Percentiles rank a stretch among this genome's conserved stretches.
These are phyloP conservation scores for Trematocara stigmaticum DNA, from an alignment of 2,113 vertebrate species.

Conservation along the genomic window DNA sequence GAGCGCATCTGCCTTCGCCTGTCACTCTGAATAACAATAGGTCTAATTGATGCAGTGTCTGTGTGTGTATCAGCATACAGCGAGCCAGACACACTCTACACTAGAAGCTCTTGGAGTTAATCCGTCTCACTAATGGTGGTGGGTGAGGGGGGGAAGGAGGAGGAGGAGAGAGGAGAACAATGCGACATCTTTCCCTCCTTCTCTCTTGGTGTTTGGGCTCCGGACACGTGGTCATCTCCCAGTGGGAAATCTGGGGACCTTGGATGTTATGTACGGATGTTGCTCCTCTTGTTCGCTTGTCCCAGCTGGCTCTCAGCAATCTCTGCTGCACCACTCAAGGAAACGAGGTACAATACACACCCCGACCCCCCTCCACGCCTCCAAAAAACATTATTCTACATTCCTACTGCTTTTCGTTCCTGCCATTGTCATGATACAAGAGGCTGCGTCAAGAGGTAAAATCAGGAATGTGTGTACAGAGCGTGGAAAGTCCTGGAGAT, in stretches of 20 bases:
- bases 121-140: conserved; percentile 50
- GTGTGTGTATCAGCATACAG: conserved; percentile 3
- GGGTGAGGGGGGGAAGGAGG: background rate
- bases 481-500: conserved; percentile 44
- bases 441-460: conserved; percentile 53
- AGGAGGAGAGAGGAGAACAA: conserved; percentile 49
- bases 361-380: background rate
- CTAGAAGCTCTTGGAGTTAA: conserved; percentile 55
- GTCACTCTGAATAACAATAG: conserved; percentile 33
- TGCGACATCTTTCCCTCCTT: conserved; percentile 25
- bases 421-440: conserved; percentile 67
- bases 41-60: conserved; percentile 21
- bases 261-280: conserved; percentile 27
- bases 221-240: conserved; percentile 41
- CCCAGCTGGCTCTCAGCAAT: conserved; percentile 36
- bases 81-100: conserved; percentile 26
- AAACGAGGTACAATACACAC: conserved; percentile 65
- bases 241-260: conserved; percentile 44
- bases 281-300: background rate
- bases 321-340: conserved; percentile 44
- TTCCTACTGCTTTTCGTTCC: conserved; percentile 60
- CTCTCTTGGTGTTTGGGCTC: background rate
- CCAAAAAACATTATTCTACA: conserved; percentile 27
- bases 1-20: background rate
- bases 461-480: conserved; percentile 42